Evolutionary conservation across 1,140 invertebrate genomes (phyloP).

Genomic region (Panonychus citri): DNA sequence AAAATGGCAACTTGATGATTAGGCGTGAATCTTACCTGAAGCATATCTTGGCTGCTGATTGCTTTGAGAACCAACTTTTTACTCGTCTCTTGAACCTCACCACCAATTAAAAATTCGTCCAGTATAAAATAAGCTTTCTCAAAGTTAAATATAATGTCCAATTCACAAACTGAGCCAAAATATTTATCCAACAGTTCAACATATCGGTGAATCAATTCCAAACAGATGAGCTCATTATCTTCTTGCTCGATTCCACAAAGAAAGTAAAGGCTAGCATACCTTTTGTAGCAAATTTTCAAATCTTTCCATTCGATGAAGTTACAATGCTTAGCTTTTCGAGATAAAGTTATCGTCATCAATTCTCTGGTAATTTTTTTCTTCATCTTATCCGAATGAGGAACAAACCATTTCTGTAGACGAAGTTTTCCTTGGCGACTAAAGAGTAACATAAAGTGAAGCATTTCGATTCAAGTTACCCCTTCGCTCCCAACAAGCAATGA

Average conservation of each 20-base stretch:
- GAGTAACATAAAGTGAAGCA: slow-evolving; percentile 94
- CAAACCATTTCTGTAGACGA: slow-evolving; percentile 77
- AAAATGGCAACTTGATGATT: too few species aligned
- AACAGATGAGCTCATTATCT: slow-evolving; percentile 81
- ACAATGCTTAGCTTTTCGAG: slow-evolving; percentile 96
- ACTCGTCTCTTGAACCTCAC: slow-evolving; percentile 93
- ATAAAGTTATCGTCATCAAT: slow-evolving; percentile 82
- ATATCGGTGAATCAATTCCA: slow-evolving; percentile 94
- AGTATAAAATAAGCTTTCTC: slow-evolving; percentile 98
- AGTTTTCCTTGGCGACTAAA: slow-evolving; percentile 97
- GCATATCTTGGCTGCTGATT: slow-evolving; percentile 86
- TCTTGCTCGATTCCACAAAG: slow-evolving; percentile 93
- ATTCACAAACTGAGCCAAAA: slow-evolving; percentile 98
- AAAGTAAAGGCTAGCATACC: slow-evolving; percentile 95
- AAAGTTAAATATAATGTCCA: slow-evolving; percentile 99
- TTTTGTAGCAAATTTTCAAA: slow-evolving; percentile 44
- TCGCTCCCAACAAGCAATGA: too few species aligned
- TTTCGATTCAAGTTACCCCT: background rate
- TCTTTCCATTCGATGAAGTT: slow-evolving; percentile 87
- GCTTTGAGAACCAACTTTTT: slow-evolving; percentile 97
- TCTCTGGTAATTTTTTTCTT: slow-evolving; percentile 98
- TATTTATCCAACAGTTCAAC: slow-evolving; percentile 96
- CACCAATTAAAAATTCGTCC: slow-evolving; percentile 84
- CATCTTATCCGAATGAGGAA: slow-evolving; percentile 66
- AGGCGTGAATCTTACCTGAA: slow-evolving; percentile 43